Evolutionary conservation across 2,113 vertebrate genomes (phyloP), one percentile per base, ranked within the genome.

Genomic region (Cervus canadensis): DNA sequence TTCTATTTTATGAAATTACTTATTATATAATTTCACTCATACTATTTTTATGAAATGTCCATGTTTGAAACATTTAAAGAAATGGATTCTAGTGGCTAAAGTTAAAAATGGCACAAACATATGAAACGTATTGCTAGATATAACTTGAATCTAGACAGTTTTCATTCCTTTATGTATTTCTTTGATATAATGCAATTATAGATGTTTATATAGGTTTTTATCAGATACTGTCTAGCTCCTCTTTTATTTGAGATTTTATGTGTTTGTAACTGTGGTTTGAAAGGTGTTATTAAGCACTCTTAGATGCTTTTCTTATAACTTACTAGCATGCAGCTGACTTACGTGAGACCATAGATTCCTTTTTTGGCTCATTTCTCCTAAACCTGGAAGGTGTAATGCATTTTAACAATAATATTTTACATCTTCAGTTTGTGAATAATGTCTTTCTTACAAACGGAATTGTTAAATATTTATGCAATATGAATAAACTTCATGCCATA

Each of bases 401-500:
- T 85, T 91, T 90, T 86, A 97, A 97, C 96, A 79, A 97, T 97
- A 96, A 97, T 94, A 97, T 92, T 97, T 96, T 97, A 91, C 30
- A 86, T 93, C 40, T 96, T 89, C 52, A 78, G 67, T 89, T 97
- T 97, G 84, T 90, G 94, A 97, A 87, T 92, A 87, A 97, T 87
- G 95, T 85, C 95, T 95, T 96, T 95, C 81, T 98, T 93, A 82
- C 59, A 86, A 95, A 85, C 43, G 87, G 54, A 94, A 81, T 96
- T 94, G 89, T 89, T 94, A 97, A 97, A 98, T 98, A 97, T 96
- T 98, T 97, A 96, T 90, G 45, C 16, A 40, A 0, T 85, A 36
- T 43, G 30, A 82, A 76, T 96, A 89, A 89, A 89, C 62, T 92
- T 95, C 79, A 92, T 95, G 62, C 59, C n/a, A 52, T 76, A 86